phyloP scores from a whole-genome alignment of 2,797 vertebrate species.

The Urosaurus nigricauda region DNA sequence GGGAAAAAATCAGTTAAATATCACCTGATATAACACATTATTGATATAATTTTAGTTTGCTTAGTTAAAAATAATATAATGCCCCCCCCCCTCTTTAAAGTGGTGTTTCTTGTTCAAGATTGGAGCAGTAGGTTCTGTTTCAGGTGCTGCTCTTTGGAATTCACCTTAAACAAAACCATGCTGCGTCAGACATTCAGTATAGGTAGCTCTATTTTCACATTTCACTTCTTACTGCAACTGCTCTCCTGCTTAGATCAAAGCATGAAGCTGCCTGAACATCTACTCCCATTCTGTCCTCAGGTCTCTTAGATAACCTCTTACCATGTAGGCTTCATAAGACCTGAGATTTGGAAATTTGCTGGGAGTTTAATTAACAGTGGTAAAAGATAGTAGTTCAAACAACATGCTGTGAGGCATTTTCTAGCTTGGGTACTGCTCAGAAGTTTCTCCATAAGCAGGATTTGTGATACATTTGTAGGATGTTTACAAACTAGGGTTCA shows the following conservation, averaged over 20 bases:
- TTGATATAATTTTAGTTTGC: constrained; percentile 6
- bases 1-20: neutral
- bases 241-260: constrained; percentile 17
- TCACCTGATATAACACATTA: constrained; percentile 4
- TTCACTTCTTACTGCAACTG: neutral
- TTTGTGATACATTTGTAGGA: neutral
- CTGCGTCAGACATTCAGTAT: neutral
- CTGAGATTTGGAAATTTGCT: neutral
- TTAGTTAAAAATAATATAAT: constrained; percentile 13
- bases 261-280: neutral
- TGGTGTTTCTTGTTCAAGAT: neutral
- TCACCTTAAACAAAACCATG: constrained; percentile 8
- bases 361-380: neutral
- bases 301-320: constrained; percentile 4
- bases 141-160: neutral
- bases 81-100: too few species aligned
- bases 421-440: neutral
- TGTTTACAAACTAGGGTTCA: neutral
- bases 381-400: neutral
- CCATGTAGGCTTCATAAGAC: neutral
- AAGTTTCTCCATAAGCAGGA: neutral
- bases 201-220: neutral
- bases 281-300: neutral
- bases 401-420: neutral
- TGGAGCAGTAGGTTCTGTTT: constrained; percentile 18